These are phyloP conservation scores for Tetrapedia diversipes DNA, from an alignment of 2,888 invertebrate species.

Conservation along the genomic window DNA sequence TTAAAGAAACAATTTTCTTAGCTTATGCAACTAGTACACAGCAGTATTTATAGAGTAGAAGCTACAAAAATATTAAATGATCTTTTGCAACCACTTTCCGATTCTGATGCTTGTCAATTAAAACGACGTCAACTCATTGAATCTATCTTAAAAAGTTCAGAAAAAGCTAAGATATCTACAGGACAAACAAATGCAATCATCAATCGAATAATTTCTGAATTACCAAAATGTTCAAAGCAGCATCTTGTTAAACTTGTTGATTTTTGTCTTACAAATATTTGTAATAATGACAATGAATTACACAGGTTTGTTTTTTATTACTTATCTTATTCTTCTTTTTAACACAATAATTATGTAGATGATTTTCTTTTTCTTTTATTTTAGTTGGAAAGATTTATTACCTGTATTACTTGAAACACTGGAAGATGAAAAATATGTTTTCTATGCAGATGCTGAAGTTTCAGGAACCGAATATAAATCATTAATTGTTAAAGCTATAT, in stretches of 20 bases:
- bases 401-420: conserved; percentile 86
- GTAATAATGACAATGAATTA: conserved; percentile 83
- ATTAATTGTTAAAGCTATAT: conserved; percentile 85
- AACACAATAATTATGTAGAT: neutral
- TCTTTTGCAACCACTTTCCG: conserved; percentile 74
- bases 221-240: conserved; percentile 83
- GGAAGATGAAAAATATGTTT: conserved; percentile 84
- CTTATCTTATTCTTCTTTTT: neutral
- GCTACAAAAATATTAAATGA: conserved; percentile 75
- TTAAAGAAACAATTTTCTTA: conserved; percentile 53
- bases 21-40: conserved; percentile 74
- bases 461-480: conserved; percentile 86
- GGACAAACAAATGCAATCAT: conserved; percentile 83
- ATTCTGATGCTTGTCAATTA: conserved; percentile 69
- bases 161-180: conserved; percentile 80
- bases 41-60: conserved; percentile 73
- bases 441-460: conserved; percentile 85
- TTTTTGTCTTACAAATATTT: conserved; percentile 85
- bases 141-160: conserved; percentile 80
- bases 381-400: conserved; percentile 88
- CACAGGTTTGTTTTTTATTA: conserved; percentile 76
- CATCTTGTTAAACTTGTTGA: conserved; percentile 85
- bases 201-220: conserved; percentile 83
- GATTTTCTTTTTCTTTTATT: conserved; percentile 71
- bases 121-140: conserved; percentile 78